Evolutionary conservation across 2,888 invertebrate species (phyloP).

Genomic region (Barypeithes pellucidus): DNA sequence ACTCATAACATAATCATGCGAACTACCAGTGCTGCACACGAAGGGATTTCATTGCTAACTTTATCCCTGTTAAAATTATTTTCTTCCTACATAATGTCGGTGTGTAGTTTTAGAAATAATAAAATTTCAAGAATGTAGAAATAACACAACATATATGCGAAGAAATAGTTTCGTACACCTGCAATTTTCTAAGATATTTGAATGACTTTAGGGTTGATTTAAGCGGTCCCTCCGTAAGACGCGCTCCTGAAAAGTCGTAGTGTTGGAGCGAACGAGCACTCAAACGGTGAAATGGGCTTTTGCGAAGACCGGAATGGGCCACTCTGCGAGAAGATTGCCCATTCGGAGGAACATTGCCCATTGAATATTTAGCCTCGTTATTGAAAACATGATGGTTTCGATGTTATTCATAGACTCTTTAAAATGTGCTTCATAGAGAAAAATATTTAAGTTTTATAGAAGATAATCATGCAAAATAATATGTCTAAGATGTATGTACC

Average conservation of each 20-base stretch:
- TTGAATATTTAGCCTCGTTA: slow-evolving; percentile 70
- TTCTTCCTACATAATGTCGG: no score
- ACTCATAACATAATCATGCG: slow-evolving; percentile 68
- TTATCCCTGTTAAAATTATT: background rate
- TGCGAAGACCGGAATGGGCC: slow-evolving; percentile 69
- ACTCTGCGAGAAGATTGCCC: slow-evolving; percentile 67
- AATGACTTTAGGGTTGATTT: slow-evolving; percentile 59
- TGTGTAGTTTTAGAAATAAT: slow-evolving; percentile 11
- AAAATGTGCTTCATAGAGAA: background rate
- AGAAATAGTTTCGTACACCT: slow-evolving; percentile 36
- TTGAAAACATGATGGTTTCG: slow-evolving; percentile 68
- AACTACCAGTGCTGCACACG: slow-evolving; percentile 56
- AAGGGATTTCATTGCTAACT: background rate
- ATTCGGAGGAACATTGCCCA: slow-evolving; percentile 68
- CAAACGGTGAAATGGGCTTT: slow-evolving; percentile 68
- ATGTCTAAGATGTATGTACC: no score
- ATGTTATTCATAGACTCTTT: slow-evolving; percentile 30
- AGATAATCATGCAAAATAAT: no score
- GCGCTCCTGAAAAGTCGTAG: slow-evolving; percentile 67
- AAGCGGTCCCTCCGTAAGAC: slow-evolving; percentile 56
- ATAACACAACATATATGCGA: slow-evolving; percentile 25
- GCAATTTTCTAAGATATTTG: slow-evolving; percentile 61
- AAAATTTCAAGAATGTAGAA: slow-evolving; percentile 54
- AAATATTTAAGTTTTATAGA: background rate
- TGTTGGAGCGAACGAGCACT: slow-evolving; percentile 67